Base-by-base conservation (phyloP, 1,140 invertebrate genomes). In the Papilio dardanus region DNA sequence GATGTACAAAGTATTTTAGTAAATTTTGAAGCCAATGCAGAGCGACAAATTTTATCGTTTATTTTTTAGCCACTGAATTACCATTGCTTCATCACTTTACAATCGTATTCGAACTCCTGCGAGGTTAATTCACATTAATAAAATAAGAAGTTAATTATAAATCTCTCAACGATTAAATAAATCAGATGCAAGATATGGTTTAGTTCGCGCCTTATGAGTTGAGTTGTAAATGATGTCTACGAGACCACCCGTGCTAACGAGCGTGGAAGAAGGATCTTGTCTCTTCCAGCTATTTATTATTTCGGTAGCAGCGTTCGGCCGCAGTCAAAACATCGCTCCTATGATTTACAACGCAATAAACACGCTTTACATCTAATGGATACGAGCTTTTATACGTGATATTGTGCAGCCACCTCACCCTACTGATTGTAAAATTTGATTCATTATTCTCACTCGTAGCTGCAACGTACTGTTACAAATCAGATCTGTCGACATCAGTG, bases 271-370 rank as follows among this genome's bases (percentile, higher is more conserved):
- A 85, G 85, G 83, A 81, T 79, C 84, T 79, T 84, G 86, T 89
- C 88, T 89, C 83, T 88, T 85, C 33, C 31, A 71, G 80, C 78
- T 89, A 90, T 92, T 92, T 93, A 93, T 93, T 93, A 91, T 93
- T 93, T 91, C 89, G 88, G 88, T 87, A 84, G 89, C 86, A 76
- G 54, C 77, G 79, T 82, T 84, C 82, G 80, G 76, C 79, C 74
- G 69, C 82, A 90, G 89, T 93, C 91, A 92, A 89, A 93, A 93
- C 91, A 92, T 86, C 90, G 88, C 83, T 81, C 73, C 77, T 81
- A 90, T 93, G 91, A 93, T 93, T 93, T 93, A 93, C 82, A 86
- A 80, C 82, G 86, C 83, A 85, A 89, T 92, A 93, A 92, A 93
- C 84, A 83, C 77, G 85, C 86, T 92, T 92, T 92, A 93, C 90